Conservation (phyloP, 2,888 invertebrate genomes). For the Beris morrisii region DNA sequence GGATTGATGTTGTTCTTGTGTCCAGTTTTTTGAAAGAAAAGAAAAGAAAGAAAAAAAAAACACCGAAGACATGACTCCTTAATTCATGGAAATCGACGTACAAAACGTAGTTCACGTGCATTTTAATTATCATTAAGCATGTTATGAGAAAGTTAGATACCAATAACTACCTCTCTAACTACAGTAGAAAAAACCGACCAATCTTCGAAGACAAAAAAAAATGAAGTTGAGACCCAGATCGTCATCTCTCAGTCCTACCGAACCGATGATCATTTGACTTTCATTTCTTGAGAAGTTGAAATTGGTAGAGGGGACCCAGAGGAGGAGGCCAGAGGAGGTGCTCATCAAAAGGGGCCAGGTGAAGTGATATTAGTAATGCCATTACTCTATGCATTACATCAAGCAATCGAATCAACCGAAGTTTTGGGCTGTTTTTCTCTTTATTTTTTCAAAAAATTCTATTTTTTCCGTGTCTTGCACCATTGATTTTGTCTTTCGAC, state of each 20-base stretch:
- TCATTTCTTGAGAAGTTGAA: conserved; percentile 30
- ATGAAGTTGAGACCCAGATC: background rate
- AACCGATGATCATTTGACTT: conserved; percentile 27
- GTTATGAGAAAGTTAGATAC: conserved; percentile 23
- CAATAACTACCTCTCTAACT: no score
- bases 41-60: no score
- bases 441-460: background rate
- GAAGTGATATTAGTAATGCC: no score
- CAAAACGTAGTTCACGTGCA: conserved; percentile 30
- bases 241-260: conserved; percentile 8
- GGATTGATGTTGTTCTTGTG: conserved; percentile 26
- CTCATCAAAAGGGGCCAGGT: no score
- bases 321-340: conserved; percentile 1
- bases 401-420: no score
- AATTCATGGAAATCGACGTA: conserved; percentile 25
- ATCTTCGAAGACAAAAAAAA: background rate
- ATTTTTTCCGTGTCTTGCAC: background rate
- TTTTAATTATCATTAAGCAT: conserved; percentile 31
- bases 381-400: no score
- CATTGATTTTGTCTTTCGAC: background rate
- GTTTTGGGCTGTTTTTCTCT: no score
- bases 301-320: conserved; percentile 20
- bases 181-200: background rate
- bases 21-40: background rate
- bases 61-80: background rate